A percentile compares a stretch with the other conserved stretches of the same genome.
Evolutionary conservation across 1,140 invertebrate genomes (phyloP).

Genomic region (Proctacanthus coquilletti): DNA sequence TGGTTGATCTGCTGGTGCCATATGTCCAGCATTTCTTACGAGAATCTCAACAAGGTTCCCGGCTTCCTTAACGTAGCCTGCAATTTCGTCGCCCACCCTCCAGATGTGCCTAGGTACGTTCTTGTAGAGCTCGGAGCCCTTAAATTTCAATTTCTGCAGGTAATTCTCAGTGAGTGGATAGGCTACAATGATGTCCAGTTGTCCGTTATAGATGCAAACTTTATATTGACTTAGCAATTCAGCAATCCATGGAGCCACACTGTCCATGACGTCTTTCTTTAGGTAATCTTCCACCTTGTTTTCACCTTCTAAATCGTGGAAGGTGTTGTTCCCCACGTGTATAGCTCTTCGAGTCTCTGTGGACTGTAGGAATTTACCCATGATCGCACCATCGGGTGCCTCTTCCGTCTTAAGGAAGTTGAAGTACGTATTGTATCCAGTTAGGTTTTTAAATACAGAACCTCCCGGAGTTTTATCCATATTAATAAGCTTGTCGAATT

Average conservation of each 20-base stretch:
- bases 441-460: constrained; percentile 60
- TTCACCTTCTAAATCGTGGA: constrained; percentile 36
- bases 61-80: constrained; percentile 59
- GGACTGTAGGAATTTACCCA: constrained; percentile 41
- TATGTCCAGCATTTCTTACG: constrained; percentile 68
- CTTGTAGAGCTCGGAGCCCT: constrained; percentile 44
- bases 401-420: constrained; percentile 52
- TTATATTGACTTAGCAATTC: constrained; percentile 51
- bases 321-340: constrained; percentile 66
- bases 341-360: constrained; percentile 48
- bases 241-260: constrained; percentile 56
- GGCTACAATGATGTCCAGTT: constrained; percentile 71
- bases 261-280: constrained; percentile 66
- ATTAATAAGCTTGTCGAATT: constrained; percentile 57
- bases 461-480: constrained; percentile 44
- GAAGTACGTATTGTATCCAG: constrained; percentile 62
- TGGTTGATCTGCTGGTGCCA: constrained; percentile 70
- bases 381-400: constrained; percentile 14
- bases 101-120: constrained; percentile 47
- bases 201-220: constrained; percentile 64
- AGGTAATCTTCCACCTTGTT: constrained; percentile 49
- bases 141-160: constrained; percentile 50
- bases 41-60: constrained; percentile 63
- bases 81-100: constrained; percentile 50
- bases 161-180: constrained; percentile 63